These are phyloP conservation scores for Ecliptopera silaceata DNA, from an alignment of 2,888 invertebrate species.

Conservation along the genomic window DNA sequence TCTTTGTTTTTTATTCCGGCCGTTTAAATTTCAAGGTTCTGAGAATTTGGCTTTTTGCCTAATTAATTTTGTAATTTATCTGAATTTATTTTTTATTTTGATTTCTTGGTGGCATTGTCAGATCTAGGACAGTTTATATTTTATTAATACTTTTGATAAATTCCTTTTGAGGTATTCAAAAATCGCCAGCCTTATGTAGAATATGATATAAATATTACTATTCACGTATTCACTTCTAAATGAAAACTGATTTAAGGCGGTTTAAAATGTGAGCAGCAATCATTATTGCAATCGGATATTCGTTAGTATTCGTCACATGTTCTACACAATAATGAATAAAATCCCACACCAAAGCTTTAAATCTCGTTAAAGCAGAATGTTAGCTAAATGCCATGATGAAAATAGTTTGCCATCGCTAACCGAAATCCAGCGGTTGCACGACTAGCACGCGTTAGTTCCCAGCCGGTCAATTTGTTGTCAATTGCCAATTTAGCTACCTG, in stretches of 20 bases:
- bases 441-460: slow-evolving; percentile 7
- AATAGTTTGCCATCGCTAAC: slow-evolving; percentile 18
- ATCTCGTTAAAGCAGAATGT: background rate
- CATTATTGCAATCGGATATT: too few species aligned
- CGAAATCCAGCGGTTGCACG: slow-evolving; percentile 16
- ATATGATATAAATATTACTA: too few species aligned
- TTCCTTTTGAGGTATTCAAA: too few species aligned
- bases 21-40: slow-evolving; percentile 2
- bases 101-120: background rate
- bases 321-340: background rate
- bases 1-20: slow-evolving; percentile 6
- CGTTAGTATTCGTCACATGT: background rate
- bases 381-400: slow-evolving; percentile 11
- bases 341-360: background rate
- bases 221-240: too few species aligned
- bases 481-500: slow-evolving; percentile 29
- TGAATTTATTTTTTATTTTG: background rate
- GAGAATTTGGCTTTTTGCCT: background rate
- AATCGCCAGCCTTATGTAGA: too few species aligned
- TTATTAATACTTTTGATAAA: background rate
- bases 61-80: background rate
- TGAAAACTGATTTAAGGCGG: too few species aligned
- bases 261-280: too few species aligned
- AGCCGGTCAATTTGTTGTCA: slow-evolving; percentile 40
- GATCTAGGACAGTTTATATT: background rate